phyloP scores from a whole-genome alignment of 2,113 vertebrate species.

The Campylomormyrus numenius region DNA sequence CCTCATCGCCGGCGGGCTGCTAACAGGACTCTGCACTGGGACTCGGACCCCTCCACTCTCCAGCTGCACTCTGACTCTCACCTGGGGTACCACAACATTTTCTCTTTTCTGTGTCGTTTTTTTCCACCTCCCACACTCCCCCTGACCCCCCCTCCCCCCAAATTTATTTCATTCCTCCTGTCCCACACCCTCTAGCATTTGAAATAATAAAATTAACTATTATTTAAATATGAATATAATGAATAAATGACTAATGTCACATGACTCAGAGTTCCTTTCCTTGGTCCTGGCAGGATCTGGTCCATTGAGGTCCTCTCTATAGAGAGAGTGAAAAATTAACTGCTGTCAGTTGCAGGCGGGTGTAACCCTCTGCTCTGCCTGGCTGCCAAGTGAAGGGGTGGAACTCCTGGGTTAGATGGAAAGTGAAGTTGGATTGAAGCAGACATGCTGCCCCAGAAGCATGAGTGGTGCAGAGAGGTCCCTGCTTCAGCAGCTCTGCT shows the following conservation, averaged over 20 bases:
- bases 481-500: background rate
- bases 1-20: slow-evolving; percentile 83
- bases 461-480: background rate
- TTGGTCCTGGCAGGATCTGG: background rate
- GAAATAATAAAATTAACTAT: background rate
- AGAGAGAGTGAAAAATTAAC: background rate
- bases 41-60: slow-evolving; percentile 98
- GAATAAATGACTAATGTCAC: background rate
- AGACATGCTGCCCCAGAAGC: background rate
- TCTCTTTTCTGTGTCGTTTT: slow-evolving; percentile 29
- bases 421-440: background rate
- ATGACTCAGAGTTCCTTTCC: background rate
- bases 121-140: background rate
- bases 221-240: background rate
- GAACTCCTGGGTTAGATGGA: background rate
- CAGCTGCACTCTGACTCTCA: slow-evolving; percentile 99
- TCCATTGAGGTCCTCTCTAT: background rate
- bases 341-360: background rate
- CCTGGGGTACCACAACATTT: slow-evolving; percentile 83
- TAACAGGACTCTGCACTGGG: slow-evolving; percentile 99
- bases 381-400: background rate
- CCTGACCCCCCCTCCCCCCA: background rate
- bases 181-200: background rate
- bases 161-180: background rate
- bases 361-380: background rate